Base-by-base conservation (phyloP, 2,888 invertebrate genomes). In the Rhagonycha fulva region DNA sequence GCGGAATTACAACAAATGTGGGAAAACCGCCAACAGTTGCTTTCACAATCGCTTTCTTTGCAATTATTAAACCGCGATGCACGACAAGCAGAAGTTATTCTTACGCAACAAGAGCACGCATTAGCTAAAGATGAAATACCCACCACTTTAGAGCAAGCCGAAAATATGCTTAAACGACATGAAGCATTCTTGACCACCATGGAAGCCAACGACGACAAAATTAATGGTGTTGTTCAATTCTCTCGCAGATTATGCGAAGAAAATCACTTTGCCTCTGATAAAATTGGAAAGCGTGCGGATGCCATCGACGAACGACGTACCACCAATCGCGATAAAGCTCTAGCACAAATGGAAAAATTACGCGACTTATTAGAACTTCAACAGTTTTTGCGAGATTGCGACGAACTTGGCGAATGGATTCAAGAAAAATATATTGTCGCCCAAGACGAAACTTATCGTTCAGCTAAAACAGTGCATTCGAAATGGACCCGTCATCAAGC, bases 401-500 rank as follows among this genome's bases (percentile, higher is more conserved):
- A 98, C 86, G 98, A 98, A 87, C 91, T 99, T 79, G 95, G 95
- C 79, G 99, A 99, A 90, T 99, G 99, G 99, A 96, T 99, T 63
- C 98, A 98, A 85, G 99, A 99, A 88, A 99, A 99, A 90, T 97
- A 98, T 88, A 96, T 98, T 80, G 97, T 97, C 68, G 98, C 99
- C 0, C 98, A 99, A 87, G 99, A 99, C 87, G 99, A 99, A 87
- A 98, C 98, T 0, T 99, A 99, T 89, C 91, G 98, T 81, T 98
- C 98, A 82, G 98, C 99, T 12, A 99, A 99, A 89, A 99, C 99
- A 0, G 97, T 99, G 77, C 99, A 99, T 88, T 98, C 98, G 81
- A 99, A 99, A 88, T 99, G 99, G 96, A 98, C 99, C 1, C 92
- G 99, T 73, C 99, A 99, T 89, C 99, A 99, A 89, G 99, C 99